Conservation (phyloP, 2,888 invertebrate genomes). For the Ormyrus nitidulus region DNA sequence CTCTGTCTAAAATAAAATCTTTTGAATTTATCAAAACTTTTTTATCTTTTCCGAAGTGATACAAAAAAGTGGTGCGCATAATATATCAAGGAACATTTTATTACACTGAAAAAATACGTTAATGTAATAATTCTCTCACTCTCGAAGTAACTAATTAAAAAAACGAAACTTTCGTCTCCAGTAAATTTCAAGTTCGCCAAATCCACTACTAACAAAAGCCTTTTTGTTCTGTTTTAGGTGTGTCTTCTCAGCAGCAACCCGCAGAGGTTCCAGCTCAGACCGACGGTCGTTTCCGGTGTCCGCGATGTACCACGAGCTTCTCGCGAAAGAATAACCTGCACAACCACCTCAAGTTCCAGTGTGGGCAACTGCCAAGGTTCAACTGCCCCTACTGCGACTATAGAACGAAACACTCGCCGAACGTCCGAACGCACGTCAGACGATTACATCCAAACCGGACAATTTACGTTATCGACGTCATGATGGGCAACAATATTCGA, state of each 20-base stretch:
- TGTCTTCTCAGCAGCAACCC: background rate
- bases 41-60: no score
- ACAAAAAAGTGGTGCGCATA: no score
- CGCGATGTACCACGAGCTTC: constrained; percentile 68
- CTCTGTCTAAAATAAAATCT: no score
- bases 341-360: constrained; percentile 71
- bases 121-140: no score
- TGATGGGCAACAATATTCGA: constrained; percentile 21
- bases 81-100: no score
- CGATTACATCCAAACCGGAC: constrained; percentile 66
- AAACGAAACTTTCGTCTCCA: no score
- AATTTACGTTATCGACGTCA: constrained; percentile 61
- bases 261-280: constrained; percentile 19
- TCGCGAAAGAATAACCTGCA: constrained; percentile 70
- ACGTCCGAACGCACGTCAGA: constrained; percentile 70
- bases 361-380: constrained; percentile 72
- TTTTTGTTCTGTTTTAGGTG: constrained; percentile 33
- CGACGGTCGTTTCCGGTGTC: constrained; percentile 68
- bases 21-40: no score
- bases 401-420: constrained; percentile 70
- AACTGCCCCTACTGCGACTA: constrained; percentile 72
- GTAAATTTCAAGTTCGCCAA: no score
- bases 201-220: background rate
- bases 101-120: no score
- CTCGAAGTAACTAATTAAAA: no score